Evolutionary conservation across 2,888 invertebrate species (phyloP), one percentile per base, ranked within the genome.

Genomic region (Drosophila rellima): DNA sequence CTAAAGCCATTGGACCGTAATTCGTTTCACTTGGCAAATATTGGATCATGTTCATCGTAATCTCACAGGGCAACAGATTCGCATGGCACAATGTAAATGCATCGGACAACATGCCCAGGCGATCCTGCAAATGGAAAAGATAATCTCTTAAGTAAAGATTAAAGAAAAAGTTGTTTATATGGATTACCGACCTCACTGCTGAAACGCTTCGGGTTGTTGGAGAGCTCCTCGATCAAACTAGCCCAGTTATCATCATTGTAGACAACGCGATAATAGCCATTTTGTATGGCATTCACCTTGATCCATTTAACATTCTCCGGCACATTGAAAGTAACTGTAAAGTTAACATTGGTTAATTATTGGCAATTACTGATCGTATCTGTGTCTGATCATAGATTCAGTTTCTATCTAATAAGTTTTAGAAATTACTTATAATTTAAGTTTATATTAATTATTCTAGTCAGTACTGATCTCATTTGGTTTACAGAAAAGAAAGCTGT

Each of bases 41-140:
- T 60, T 91, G 90, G 7, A 93, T 90, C 88, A 93, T 90, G 51
- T 92, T 92, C 91, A 93, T 90, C 42, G 93, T 92, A 8, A 92
- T 91, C 78, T 92, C 92, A 29, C 93, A 93, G 44, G 92, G 90
- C 82, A 93, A 67, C 26, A 92, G 78, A 84, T 93, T 93, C 2
- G 92, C 91, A 71, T 93, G 93, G 52, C 93, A 93, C 13, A 93
- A 80, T 0, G 93, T 92, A 69, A 93, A 93, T 3, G 92, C 91
- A 81, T 93, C 93, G n/a, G 93, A 93, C 4, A 93, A 77, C 37
- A 93, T 64, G 1, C 93, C 93, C 54, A 93, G 89, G 26, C 93
- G 92, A 86, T 93, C 93, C 92, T 92, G 10, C 0, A 17, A 42
- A 6, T 2, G 8, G 33, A 4, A 11, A n/a, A 0, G 2, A 35